These are phyloP conservation scores for Calosoma granatense DNA, from an alignment of 1,140 invertebrate genomes.

Conservation along the genomic window DNA sequence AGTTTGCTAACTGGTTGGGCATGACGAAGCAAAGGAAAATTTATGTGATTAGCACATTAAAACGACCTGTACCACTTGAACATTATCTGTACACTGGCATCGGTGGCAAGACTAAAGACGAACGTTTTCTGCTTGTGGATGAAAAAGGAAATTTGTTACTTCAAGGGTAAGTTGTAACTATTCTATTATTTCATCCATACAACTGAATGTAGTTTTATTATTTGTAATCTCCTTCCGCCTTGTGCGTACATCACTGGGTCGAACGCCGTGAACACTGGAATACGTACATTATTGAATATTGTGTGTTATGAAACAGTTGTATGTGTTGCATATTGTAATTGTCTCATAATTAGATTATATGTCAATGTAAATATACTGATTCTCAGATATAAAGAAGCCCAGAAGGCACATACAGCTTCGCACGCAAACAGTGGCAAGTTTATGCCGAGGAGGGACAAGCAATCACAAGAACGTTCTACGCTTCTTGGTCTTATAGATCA, in stretches of 20 bases:
- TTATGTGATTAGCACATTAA: conserved; percentile 87
- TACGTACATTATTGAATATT: too few species aligned
- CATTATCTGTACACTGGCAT: conserved; percentile 86
- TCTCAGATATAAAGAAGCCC: too few species aligned
- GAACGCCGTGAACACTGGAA: too few species aligned
- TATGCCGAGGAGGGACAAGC: neutral
- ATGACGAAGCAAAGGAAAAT: conserved; percentile 86
- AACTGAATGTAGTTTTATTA: too few species aligned
- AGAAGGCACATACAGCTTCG: neutral
- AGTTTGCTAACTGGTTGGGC: conserved; percentile 97
- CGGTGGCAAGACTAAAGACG: conserved; percentile 18
- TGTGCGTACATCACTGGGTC: too few species aligned
- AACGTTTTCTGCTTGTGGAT: conserved; percentile 26
- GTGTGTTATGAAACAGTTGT: too few species aligned
- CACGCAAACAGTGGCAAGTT: neutral
- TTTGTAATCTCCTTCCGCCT: too few species aligned
- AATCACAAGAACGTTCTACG: conserved; percentile 66
- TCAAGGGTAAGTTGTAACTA: conserved; percentile 47
- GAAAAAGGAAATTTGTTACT: conserved; percentile 54
- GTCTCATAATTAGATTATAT: conserved; percentile 11
- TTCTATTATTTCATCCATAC: too few species aligned
- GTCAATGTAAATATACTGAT: too few species aligned
- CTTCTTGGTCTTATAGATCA: conserved; percentile 79
- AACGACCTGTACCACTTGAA: conserved; percentile 90
- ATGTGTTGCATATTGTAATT: too few species aligned